Base-by-base conservation (phyloP, 2,797 vertebrate genomes). In the Syngnathus rostellatus region DNA sequence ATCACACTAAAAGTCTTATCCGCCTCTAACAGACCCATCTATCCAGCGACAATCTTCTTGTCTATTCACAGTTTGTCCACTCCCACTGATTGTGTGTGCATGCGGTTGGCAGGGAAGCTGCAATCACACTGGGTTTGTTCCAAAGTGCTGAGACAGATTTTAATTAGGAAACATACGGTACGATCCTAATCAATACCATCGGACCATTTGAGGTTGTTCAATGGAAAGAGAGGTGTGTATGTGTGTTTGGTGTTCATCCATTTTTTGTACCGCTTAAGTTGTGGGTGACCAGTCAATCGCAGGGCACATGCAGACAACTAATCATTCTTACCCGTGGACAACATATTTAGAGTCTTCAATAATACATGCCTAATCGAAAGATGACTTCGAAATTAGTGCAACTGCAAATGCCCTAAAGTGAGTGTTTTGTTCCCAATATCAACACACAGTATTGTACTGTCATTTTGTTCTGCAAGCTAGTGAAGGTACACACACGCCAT, bases 111-210 rank as follows among this genome's bases (percentile, higher is more conserved):
- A 23, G 14, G 16, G 37, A 51, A 65, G 58, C 55, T 67, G 50
- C 23, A 62, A 64, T 63, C 57, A 61, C 66, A 67, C 69, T 75
- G 69, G 67, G 68, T 61, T 41, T 51, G 41, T 21, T 69, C 73
- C 1, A 73, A 82, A 81, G 68, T 82, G 79, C 81, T 85, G 85
- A 86, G 83, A 67, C 70, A 77, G 78, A 77, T 80, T 86, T 85
- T 83, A 84, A 87, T 86, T 84, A 82, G 83, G 67, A 81, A 84
- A 78, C 75, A 82, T 83, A 76, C 60, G 37, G 65, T 41, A 54
- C 62, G 71, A 81, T 78, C 17, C 73, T 68, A 68, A 68, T 81
- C 82, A 76, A 83, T 81, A 81, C 39, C 19, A 83, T 83, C 66
- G 76, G 87, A 51, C 74, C 74, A 50, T 54, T 23, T 54, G 62